Base-by-base conservation (phyloP, 2,113 vertebrate genomes). In the Vireo altiloquus region DNA sequence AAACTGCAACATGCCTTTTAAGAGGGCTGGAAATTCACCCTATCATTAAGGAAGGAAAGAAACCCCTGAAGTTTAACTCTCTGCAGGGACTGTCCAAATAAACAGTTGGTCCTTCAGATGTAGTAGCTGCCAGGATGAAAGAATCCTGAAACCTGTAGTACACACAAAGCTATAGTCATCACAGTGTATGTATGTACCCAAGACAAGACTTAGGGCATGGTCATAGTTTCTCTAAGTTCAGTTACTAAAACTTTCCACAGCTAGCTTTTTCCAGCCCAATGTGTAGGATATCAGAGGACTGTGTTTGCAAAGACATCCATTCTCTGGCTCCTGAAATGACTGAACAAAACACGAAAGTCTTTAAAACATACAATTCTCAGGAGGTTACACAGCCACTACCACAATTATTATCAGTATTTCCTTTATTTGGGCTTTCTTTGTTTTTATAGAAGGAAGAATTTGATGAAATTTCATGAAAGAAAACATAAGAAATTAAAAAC, bases 401-500 rank as follows among this genome's bases (percentile, higher is more conserved):
- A 70, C n/a, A 61, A 24, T 46, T 80, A 69, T 54, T 50, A 81
- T 35, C 44, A 65, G 30, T 25, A 77, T 65, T 80, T 0, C 1
- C 66, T 68, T 61, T 30, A 31, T 50, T 47, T 53, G 31, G 54
- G 2, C 2, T 63, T 82, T 57, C 24, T 31, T 74, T 65, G 49
- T 60, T 88, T 80, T 82, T 66, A 64, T 88, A 86, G 65, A 86
- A 66, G 21, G 22, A 83, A 66, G 35, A 89, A 86, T 78, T 30
- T 59, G 33, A 89, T 89, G 33, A 90, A n/a, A 87, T 66, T 74
- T 90, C 24, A 81, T 47, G 33, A 53, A 87, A 81, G 52, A 70
- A 77, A 92, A 89, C 24, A 70, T 12, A 59, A 89, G 50, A 90
- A 87, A 90, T 87, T 63, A 90, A 92, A 89, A 92, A 81, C 42